Base-by-base conservation (phyloP, 2,797 vertebrate genomes). In the Tenualosa thibaudeaui region DNA sequence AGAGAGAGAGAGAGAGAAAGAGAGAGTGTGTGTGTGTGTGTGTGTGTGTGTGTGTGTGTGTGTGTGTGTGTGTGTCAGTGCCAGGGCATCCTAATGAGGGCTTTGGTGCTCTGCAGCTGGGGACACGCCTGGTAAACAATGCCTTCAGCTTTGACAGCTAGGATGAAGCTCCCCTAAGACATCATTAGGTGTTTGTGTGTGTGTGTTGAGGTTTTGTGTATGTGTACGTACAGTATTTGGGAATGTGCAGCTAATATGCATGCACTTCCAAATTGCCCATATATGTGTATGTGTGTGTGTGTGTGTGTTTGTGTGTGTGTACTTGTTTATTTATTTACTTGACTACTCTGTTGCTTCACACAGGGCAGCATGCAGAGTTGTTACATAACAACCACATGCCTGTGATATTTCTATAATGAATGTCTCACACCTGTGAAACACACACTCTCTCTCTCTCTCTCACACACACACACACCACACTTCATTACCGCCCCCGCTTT, bases 101-200 rank as follows among this genome's bases (percentile, higher is more conserved):
- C 37, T 46, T 40, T 78, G 37, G 71, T 37, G 40, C 5, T 22
- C 6, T 78, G 71, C 71, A 78, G 71, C 71, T 78, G 71, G 40
- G 71, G 71, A 78, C 71, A 78, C 71, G 71, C 71, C 71, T 78
- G 71, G 17, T 78, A 78, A 78, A 78, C 71, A 78, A 78, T 78
- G 65, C 65, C 65, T 17, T 71, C 31, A 37, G 15, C 65, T 71
- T 31, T 71, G 65, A 78, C 68, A 26, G 31, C 65, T 71, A 31
- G 65, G 17, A 13, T 8, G 40, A 37, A 40, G 37, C 37, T 75
- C 37, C 68, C 13, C 15, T 19, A 37, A 37, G 71, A 46, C 37
- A 56, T 56, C 26, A 75, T 51, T 56, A 78, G 71, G 17, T 46
- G 15, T 71, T n/a, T 71, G 65, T 71, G 65, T 71, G 26, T 71